Base-by-base conservation (phyloP, 1,140 invertebrate genomes). In the Melanaphis sacchari region DNA sequence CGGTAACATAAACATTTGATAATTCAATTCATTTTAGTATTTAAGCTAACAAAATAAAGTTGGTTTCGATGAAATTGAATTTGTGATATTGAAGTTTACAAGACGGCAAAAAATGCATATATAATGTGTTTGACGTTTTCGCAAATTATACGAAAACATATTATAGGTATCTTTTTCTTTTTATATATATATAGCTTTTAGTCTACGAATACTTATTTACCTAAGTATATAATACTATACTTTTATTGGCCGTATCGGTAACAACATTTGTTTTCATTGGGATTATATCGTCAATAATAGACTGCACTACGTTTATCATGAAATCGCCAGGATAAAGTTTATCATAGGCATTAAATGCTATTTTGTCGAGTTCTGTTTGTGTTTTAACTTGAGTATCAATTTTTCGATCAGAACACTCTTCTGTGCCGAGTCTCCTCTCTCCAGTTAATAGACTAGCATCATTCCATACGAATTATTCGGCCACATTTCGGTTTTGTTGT, bases 311-410 rank as follows among this genome's bases (percentile, higher is more conserved):
- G 11, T 38, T 4, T 40, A 85, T 84, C 84, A 22, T 31, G n/a
- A 93, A 93, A 85, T 93, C 91, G 0, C 91, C 91, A 1, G 91
- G 91, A 93, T 93, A 93, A 38, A 93, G 41, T n/a, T 52, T 93
- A 40, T 93, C 91, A 24, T 85, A 38, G 1, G 22, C 36, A 38
- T 36, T 54, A 9, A 40, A 36, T 7, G 26, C 81, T 49, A 85
- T 46, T 40, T 85, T 82, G 36, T 93, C 91, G 2, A 93, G 8
- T 31, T 84, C 91, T 18, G 31, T 8, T 82, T 93, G 91, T 49
- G 91, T 54, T 5, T 93, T 93, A 5, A 85, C 15, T 54, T 93
- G 91, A n/a, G 81, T 36, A 18, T 84, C 36, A 11, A 93, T 22
- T 52, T 93, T 93, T 1, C 81, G 46, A 38, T 93, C 91, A 11